Conservation (phyloP, 2,797 vertebrate species). For the Coluber constrictor region DNA sequence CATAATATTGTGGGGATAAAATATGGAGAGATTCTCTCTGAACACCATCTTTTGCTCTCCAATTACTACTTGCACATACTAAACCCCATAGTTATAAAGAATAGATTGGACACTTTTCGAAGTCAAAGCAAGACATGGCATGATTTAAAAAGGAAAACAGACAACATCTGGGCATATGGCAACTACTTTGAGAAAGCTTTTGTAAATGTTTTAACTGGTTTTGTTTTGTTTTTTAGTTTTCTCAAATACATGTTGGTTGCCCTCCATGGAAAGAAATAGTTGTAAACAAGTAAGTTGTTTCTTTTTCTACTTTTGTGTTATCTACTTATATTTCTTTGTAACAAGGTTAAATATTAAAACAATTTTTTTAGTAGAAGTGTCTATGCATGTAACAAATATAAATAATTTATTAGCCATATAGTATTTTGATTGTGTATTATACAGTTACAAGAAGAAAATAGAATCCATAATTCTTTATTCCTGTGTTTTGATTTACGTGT, state of each 20-base stretch:
- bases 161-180: neutral
- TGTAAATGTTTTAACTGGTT: neutral
- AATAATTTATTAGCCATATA: neutral
- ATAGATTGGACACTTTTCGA: neutral
- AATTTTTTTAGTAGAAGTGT: neutral
- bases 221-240: constrained; percentile 33
- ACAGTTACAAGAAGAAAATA: neutral
- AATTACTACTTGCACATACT: neutral
- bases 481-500: neutral
- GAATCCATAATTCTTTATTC: neutral
- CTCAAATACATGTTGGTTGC: constrained; percentile 55
- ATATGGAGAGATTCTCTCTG: neutral
- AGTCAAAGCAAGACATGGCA: neutral
- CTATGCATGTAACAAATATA: neutral
- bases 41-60: neutral
- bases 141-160: neutral
- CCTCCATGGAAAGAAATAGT: neutral
- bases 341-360: neutral
- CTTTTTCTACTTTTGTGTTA: neutral
- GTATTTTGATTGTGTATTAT: neutral
- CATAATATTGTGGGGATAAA: neutral
- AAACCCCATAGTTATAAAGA: neutral
- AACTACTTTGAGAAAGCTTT: neutral
- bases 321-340: neutral
- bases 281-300: constrained; percentile 45